These are phyloP conservation scores for Sebastes fasciatus DNA, from an alignment of 2,113 vertebrate species.

Conservation along the genomic window DNA sequence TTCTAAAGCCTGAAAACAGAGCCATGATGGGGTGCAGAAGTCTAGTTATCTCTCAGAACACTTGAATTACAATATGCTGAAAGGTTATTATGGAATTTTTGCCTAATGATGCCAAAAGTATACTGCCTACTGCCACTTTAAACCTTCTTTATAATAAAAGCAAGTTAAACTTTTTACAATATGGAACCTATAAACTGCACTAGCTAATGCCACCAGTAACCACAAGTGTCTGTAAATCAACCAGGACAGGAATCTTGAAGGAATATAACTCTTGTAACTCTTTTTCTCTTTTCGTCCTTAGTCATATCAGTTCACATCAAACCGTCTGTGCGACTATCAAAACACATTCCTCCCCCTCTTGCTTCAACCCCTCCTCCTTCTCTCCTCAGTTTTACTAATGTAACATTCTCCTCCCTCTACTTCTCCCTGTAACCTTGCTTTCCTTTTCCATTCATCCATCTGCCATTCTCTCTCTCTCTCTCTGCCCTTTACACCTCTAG, in stretches of 20 bases:
- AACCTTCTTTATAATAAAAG: no score
- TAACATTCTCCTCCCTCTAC: background rate
- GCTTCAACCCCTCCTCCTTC: background rate
- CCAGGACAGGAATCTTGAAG: background rate
- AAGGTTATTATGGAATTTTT: no score
- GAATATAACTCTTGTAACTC: background rate
- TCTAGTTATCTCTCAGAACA: no score
- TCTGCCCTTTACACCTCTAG: background rate
- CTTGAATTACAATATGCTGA: no score
- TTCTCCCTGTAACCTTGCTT: background rate
- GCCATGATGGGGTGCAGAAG: no score
- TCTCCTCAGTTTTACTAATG: background rate
- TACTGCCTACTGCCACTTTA: no score
- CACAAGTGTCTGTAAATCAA: background rate
- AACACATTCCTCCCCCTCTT: background rate
- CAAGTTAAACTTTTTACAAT: no score
- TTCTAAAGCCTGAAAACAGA: no score
- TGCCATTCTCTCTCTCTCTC: constrained; percentile 4
- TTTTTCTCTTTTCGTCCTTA: background rate
- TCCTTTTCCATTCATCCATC: constrained; percentile 11
- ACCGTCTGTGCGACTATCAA: background rate
- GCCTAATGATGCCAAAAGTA: no score
- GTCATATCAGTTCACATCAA: background rate
- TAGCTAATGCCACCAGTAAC: background rate
- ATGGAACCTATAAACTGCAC: background rate